Percentiles rank a stretch among this genome's conserved stretches.
Conservation (phyloP, 2,888 invertebrate genomes). For the Metellina segmentata region DNA sequence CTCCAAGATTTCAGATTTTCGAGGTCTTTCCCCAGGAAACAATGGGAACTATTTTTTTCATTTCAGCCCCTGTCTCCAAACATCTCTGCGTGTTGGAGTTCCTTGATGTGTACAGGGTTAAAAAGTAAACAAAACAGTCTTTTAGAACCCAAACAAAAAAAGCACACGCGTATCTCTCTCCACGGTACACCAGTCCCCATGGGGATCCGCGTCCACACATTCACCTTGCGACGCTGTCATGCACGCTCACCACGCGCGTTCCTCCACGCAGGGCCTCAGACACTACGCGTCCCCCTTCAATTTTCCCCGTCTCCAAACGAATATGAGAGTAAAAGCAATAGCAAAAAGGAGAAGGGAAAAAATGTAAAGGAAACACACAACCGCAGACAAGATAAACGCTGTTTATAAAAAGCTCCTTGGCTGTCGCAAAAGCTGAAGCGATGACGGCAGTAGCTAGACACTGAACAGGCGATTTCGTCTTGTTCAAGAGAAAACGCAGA, state of each 20-base stretch:
- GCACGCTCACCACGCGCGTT: not conserved
- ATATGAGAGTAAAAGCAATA: constrained; percentile 13
- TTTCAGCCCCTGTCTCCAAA: no score
- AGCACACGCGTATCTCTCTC: no score
- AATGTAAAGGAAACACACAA: constrained; percentile 20
- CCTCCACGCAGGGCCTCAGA: constrained; percentile 30
- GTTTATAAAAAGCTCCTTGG: constrained; percentile 69
- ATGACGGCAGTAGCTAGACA: constrained; percentile 65
- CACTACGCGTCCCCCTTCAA: constrained; percentile 1
- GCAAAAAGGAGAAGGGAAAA: constrained; percentile 2
- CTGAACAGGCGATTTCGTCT: constrained; percentile 61
- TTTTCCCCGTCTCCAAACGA: not conserved
- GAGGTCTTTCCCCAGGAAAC: no score
- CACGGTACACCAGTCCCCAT: no score
- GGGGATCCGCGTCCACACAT: no score
- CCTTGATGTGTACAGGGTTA: no score
- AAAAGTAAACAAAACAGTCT: no score
- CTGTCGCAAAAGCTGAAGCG: constrained; percentile 61
- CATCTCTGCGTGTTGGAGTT: no score
- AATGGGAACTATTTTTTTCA: no score
- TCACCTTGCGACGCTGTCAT: not conserved
- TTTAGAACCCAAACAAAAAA: no score
- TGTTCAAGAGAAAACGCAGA: constrained; percentile 80
- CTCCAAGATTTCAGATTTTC: no score
- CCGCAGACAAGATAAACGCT: constrained; percentile 65